Evolutionary conservation across 2,113 vertebrate genomes (phyloP), one percentile per base, ranked within the genome.

Genomic region (Charadrius vociferus): DNA sequence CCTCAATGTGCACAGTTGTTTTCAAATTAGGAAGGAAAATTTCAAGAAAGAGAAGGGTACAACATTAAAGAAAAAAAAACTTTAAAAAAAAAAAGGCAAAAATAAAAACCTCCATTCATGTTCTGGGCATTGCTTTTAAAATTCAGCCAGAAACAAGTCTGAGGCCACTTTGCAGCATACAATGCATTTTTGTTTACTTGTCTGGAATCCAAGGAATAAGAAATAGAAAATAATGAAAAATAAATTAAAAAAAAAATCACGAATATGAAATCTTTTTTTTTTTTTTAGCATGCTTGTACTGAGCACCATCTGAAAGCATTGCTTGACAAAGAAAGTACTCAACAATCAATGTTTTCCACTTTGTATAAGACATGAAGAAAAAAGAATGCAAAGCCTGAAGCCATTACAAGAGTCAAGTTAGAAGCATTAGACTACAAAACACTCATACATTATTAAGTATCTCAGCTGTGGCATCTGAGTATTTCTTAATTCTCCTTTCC

Each of bases 371-470:
- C 88, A 93, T 14, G n/a, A 93, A 63, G 32, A 47, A 79, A 96
- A 95, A 95, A 96, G 58, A 53, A 92, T 72, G 23, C 17, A 92
- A 84, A 73, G 24, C 36, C 74, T 95, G 39, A 87, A 97, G 74
- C 53, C 29, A 55, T 88, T 97, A 81, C 58, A 93, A 92, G 85
- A 96, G 77, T 96, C 86, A 97, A 95, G 53, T 92, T 87, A 72
- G 53, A 94, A 87, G 12, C 75, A 96, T 97, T 97, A 96, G 43
- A 86, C 59, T 93, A 85, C 50, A 95, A 97, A 97, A 52, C 26
- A 93, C 32, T 74, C 34, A 82, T 97, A 67, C 80, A 97, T 97
- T 94, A 97, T 97, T 98, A 93, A 97, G 32, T 86, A 90, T 90
- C 50, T 70, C 81, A 93, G 50, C 36, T 82, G 11, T 67, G 67